Evolutionary conservation across 2,888 invertebrate genomes (phyloP).

Genomic region (Aphrophora alni): DNA sequence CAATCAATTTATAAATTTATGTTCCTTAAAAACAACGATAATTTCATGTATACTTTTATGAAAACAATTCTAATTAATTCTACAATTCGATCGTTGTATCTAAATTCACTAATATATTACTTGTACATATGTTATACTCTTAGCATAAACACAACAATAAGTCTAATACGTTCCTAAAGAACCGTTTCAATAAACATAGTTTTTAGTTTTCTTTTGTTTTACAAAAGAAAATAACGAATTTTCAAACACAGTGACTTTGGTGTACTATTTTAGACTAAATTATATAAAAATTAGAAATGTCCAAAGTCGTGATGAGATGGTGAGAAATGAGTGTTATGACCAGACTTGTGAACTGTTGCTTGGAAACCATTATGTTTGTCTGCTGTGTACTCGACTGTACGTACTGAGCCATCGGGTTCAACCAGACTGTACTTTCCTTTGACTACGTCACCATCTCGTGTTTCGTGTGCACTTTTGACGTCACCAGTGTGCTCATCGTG

Average conservation of each 20-base stretch:
- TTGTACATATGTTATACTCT: too few relatives aligned
- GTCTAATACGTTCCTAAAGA: too few relatives aligned
- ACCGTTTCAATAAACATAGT: too few relatives aligned
- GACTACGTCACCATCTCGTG: conserved; percentile 46
- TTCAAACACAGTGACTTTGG: background rate
- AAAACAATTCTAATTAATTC: too few relatives aligned
- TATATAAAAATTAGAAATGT: background rate
- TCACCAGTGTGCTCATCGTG: conserved; percentile 47
- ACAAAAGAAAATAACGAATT: background rate
- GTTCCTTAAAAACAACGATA: too few relatives aligned
- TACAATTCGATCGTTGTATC: too few relatives aligned
- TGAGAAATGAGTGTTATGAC: conserved; percentile 40
- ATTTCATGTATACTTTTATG: too few relatives aligned
- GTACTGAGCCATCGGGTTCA: conserved; percentile 46
- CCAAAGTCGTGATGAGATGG: background rate
- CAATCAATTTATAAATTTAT: too few relatives aligned
- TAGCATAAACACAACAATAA: too few relatives aligned
- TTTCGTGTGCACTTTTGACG: conserved; percentile 46
- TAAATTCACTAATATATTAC: too few relatives aligned
- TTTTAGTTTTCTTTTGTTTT: background rate
- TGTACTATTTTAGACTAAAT: background rate
- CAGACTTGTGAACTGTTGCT: conserved; percentile 45
- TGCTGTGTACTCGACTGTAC: conserved; percentile 47
- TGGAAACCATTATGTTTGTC: conserved; percentile 32
- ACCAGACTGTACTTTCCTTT: conserved; percentile 47